Evolutionary conservation across 2,888 invertebrate genomes (phyloP), one percentile per base, ranked within the genome.

Genomic region (Pseudoips prasinana): DNA sequence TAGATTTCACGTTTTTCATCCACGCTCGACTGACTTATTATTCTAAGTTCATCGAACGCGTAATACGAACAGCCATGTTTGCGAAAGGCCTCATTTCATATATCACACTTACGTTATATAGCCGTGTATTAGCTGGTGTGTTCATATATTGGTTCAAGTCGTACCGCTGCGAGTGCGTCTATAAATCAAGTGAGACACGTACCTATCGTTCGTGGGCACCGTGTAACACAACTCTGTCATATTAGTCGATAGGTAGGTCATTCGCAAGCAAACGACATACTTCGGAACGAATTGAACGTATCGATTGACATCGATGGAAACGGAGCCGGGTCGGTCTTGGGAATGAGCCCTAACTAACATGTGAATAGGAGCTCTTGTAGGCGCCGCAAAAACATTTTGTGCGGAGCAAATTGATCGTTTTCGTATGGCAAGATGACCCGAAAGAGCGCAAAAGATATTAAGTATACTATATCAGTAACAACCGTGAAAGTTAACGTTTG

Each of bases 401-500:
- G 54, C 45, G 43, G 45, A 46, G 46, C 37, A 58, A 70, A 66
- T 63, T 64, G 58, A 69, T 64, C 62, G 47, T 45, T 52, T 47
- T 62, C 60, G 66, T 67, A 64, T 58, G 59, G 61, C n/a, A n/a
- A n/a, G n/a, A n/a, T 61, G 60, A 56, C 50, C 62, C 58, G 56
- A 66, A 58, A 51, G 49, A 53, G 58, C 49, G 63, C 64, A 60
- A 66, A 67, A 63, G 62, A n/a, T 20, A 14, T 14, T 14, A n/a
- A n/a, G n/a, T n/a, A 14, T 14, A 14, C 58, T 48, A 55, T 64
- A 68, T 68, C 60, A 58, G 64, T 64, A 69, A 69, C 65, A 64
- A 68, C 59, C 64, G 77, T 71, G 78, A 79, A 80, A 80, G 78
- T 71, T 60, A 64, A 59, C 60, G 57, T 64, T 58, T 59, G 49